Evolutionary conservation across 2,888 invertebrate genomes (phyloP), one percentile per base, ranked within the genome.

Genomic region (Neoaliturus tenellus): DNA sequence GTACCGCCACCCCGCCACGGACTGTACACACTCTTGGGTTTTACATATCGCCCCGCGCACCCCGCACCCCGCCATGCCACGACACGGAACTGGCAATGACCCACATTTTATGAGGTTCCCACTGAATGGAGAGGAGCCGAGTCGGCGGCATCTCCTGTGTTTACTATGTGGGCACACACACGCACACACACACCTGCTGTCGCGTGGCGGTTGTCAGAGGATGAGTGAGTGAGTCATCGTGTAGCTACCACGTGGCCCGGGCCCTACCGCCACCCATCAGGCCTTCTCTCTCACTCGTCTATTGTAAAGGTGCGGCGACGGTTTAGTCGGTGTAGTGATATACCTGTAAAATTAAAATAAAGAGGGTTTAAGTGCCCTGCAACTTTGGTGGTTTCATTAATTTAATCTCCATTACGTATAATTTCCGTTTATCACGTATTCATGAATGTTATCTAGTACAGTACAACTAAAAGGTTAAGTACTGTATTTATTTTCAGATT

Each of bases 11-110:
- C 69, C 48, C 39, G 39, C n/a, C 39, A n/a, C 44, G 25, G 81
- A 81, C 69, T 81, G 81, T 81, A 81, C 81, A 48, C 67, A 48
- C 81, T 81, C 81, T 81, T 67, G 85, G 78, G 83, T 83, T 85
- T 83, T 85, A 71, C 81, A 85, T 81, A 69, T 69, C 28, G 41
- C 81, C 67, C 67, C 48, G 83, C 80, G 31, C 20, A 41, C 51
- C 82, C 73, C 84, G 35, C 81, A 67, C 67, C 51, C 80, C 58
- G 48, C 28, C 69, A n/a, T 48, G 14, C 31, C 55, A 80, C 81
- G 51, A n/a, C n/a, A n/a, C n/a, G n/a, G n/a, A n/a, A n/a, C n/a
- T 80, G 81, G 81, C 81, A 81, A 69, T 81, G 81, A 81, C 81
- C 81, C 81, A 81, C 81, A 81, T 81, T 81, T 81, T 81, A 81